Base-by-base conservation (phyloP, 2,797 vertebrate species). In the Pangasius sanitwongsei region DNA sequence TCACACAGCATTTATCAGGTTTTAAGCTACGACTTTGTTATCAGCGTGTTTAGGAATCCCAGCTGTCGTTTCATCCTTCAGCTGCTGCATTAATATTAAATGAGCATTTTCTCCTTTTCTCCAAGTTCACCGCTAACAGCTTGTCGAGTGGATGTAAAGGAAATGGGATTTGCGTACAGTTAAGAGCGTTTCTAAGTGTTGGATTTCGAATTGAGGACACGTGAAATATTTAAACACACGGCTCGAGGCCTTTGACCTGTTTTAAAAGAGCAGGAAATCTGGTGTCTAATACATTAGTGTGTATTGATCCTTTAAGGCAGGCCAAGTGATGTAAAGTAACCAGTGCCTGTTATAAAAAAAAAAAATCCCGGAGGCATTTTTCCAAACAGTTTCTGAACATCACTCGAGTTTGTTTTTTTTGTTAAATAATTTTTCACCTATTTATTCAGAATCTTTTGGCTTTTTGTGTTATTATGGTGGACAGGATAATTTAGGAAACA, bases 171-270 rank as follows among this genome's bases (percentile, higher is more conserved):
- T 15, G 65, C 3, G 44, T 80, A 8, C 41, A 87, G 74, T 78
- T 34, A 37, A 50, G 74, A 67, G 31, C 20, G 31, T 57, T 15
- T 57, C 81, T 83, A 82, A 83, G 41, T 83, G 82, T 65, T 83
- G 41, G 16, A 67, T 67, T 31, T 28, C 16, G 9, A 50, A 84
- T 23, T 6, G 41, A 12, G 28, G 50, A 50, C 25, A 75, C 72
- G 61, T 92, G 57, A 91, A 93, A 92, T 93, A 93, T 92, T 92
- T 88, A 91, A 87, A 81, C 87, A 37, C 65, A 72, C 53, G 48
- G 28, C 84, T 70, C n/a, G 20, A 88, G 87, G 83, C 57, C 70
- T 78, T 72, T 92, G 91, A 92, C 90, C 90, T 48, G 78, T 83
- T 92, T 92, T 41, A 15, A 41, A 65, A 13, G 48, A 72, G 78